Percentiles rank a stretch among this genome's conserved stretches.
Evolutionary conservation across 2,113 vertebrate species (phyloP).

Genomic region (Taxidea taxus): DNA sequence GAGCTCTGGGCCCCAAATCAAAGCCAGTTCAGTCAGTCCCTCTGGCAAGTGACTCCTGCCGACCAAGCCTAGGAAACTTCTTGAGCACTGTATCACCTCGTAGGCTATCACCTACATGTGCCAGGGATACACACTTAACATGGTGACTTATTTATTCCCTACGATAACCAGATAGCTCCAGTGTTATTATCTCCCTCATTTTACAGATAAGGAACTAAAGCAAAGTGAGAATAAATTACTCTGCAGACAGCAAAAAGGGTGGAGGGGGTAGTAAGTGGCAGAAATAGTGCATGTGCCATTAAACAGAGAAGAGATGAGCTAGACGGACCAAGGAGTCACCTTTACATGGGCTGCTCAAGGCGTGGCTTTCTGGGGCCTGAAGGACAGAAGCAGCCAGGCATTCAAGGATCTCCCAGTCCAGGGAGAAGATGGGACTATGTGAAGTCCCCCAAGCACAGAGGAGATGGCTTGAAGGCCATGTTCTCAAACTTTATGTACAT

Average conservation of each 20-base stretch:
- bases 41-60: not conserved
- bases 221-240: not conserved
- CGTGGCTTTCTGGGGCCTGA: not conserved
- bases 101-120: rapidly evolving
- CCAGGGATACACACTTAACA: not conserved
- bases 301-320: not conserved
- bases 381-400: not conserved
- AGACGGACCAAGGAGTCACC: not conserved
- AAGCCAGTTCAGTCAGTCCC: not conserved
- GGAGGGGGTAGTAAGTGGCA: rapidly evolving
- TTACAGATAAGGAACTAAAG: not conserved
- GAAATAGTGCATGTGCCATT: not conserved
- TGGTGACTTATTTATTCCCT: not conserved
- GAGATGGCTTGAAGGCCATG: not conserved
- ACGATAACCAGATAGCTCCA: too few species aligned
- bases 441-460: not conserved
- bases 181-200: too few species aligned
- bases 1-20: not conserved
- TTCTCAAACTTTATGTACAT: not conserved
- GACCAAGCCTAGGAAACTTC: not conserved
- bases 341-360: too few species aligned
- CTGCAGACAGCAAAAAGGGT: not conserved
- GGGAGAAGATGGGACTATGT: too few species aligned
- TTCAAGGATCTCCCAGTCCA: rapidly evolving
- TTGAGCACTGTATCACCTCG: not conserved